Conservation (phyloP, 2,888 invertebrate species). For the Dryobota labecula region DNA sequence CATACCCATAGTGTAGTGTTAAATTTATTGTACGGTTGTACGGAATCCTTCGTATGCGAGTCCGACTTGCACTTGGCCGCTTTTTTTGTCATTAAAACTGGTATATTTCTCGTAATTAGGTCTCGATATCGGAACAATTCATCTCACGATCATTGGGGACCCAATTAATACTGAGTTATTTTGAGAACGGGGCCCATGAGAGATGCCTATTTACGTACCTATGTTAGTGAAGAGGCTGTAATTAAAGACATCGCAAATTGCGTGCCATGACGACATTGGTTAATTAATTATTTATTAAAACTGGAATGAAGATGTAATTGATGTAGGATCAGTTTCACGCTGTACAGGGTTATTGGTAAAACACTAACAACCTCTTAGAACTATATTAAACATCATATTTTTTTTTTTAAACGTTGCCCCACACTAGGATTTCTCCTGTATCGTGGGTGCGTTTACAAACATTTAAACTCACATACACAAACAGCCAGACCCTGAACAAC, state of each 20-base stretch:
- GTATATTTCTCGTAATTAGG: slow-evolving; percentile 65
- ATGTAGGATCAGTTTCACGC: slow-evolving; percentile 9
- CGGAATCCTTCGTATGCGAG: neutral
- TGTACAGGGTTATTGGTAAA: no score
- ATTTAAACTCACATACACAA: no score
- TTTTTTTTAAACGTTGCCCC: no score
- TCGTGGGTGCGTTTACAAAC: no score
- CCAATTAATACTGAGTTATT: slow-evolving; percentile 67
- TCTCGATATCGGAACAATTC: slow-evolving; percentile 61
- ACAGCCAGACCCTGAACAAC: no score
- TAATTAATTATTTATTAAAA: slow-evolving; percentile 12
- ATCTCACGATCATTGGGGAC: slow-evolving; percentile 67
- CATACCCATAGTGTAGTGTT: no score
- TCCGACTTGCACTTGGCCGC: neutral
- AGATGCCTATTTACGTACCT: slow-evolving; percentile 11
- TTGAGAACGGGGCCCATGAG: slow-evolving; percentile 45
- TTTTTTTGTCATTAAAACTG: slow-evolving; percentile 57
- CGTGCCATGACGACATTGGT: neutral
- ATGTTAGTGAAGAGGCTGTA: slow-evolving; percentile 10
- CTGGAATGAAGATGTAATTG: slow-evolving; percentile 22
- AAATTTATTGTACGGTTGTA: neutral
- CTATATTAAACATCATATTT: no score
- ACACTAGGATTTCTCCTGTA: no score
- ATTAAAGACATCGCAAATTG: slow-evolving; percentile 25
- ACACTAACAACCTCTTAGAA: no score